A percentile compares a stretch with the other conserved stretches of the same genome.
These are phyloP conservation scores for Holcopasites calliopsidis DNA, from an alignment of 1,140 invertebrate species.

Conservation along the genomic window DNA sequence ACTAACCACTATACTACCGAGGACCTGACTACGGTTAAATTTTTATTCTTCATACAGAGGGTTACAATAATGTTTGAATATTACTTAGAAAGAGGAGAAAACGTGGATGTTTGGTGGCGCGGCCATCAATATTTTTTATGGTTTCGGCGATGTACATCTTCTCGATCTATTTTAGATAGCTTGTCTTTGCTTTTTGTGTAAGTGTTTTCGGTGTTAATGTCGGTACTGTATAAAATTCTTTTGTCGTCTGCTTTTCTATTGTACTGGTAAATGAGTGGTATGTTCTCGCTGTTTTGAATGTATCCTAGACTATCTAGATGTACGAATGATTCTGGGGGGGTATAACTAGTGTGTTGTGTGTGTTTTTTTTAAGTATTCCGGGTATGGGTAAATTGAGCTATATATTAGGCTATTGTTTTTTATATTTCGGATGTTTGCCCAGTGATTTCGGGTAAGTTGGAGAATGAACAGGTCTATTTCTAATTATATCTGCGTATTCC, in stretches of 20 bases:
- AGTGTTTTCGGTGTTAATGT: neutral
- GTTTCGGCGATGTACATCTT: constrained; percentile 20
- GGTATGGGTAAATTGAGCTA: neutral
- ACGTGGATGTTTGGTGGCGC: too few species aligned
- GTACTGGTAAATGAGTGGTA: neutral
- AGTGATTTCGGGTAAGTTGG: constrained; percentile 43
- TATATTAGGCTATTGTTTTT: constrained; percentile 27
- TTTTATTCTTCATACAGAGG: too few species aligned
- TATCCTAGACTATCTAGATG: neutral
- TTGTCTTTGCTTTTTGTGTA: neutral
- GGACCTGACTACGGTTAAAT: too few species aligned
- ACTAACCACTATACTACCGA: too few species aligned
- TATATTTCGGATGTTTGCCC: constrained; percentile 10
- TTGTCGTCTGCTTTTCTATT: constrained; percentile 8
- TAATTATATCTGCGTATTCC: constrained; percentile 11
- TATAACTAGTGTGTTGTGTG: neutral
- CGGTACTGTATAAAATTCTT: neutral
- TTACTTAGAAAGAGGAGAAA: too few species aligned
- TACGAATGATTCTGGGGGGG: neutral
- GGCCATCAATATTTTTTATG: constrained; percentile 28
- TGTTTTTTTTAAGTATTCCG: neutral
- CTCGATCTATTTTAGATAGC: neutral
- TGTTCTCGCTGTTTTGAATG: neutral
- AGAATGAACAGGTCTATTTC: constrained; percentile 43
- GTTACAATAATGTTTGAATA: too few species aligned